Evolutionary conservation across 2,888 invertebrate species (phyloP).

Genomic region (Nineta flava): DNA sequence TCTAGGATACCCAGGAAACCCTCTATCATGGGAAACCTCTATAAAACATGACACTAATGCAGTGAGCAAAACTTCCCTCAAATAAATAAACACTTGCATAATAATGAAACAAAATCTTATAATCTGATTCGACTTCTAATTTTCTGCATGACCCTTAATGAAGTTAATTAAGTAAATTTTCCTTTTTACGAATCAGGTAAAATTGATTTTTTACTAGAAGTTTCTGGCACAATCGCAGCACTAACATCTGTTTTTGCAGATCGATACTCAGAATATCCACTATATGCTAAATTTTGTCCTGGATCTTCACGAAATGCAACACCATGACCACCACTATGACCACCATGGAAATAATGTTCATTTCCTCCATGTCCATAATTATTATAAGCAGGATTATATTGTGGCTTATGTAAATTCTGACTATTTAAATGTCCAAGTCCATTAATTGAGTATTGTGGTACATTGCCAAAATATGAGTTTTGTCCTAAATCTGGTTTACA

Average conservation of each 20-base stretch:
- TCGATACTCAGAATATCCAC: conserved; percentile 51
- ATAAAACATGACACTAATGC: no score
- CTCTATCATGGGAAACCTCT: no score
- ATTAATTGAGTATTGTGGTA: conserved; percentile 56
- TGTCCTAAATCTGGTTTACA: conserved; percentile 50
- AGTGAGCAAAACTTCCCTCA: no score
- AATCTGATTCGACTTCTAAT: no score
- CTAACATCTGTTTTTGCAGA: conserved; percentile 34
- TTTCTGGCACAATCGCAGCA: conserved; percentile 14
- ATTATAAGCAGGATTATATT: conserved; percentile 22
- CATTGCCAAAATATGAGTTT: conserved; percentile 25
- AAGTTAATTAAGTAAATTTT: not conserved
- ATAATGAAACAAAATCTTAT: no score
- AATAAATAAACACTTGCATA: no score
- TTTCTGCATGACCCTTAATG: not conserved
- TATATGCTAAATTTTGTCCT: conserved; percentile 44
- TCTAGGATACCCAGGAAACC: no score
- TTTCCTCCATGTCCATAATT: conserved; percentile 31
- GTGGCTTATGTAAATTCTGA: conserved; percentile 21
- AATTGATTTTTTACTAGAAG: conserved; percentile 25
- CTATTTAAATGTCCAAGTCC: conserved; percentile 52
- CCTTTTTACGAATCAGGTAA: conserved; percentile 24
- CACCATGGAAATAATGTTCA: no score
- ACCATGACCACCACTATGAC: conserved; percentile 29
- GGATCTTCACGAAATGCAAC: conserved; percentile 47